phyloP scores from a whole-genome alignment of 2,797 vertebrate genomes.

The Sebastolobus altivelis region DNA sequence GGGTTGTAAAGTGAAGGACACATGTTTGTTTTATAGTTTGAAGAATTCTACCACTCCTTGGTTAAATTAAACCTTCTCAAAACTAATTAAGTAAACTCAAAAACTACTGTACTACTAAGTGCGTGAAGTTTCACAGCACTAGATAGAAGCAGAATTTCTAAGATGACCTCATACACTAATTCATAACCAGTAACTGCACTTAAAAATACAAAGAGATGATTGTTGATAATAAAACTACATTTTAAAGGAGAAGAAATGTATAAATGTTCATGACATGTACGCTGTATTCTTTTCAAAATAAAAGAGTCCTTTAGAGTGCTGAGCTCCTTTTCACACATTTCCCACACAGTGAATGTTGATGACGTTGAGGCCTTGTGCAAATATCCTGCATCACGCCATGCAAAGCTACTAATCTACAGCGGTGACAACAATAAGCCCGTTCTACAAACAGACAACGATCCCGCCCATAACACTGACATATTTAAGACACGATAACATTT shows the following conservation, averaged over 20 bases:
- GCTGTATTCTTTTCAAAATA: neutral
- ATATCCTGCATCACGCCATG: neutral
- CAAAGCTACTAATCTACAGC: constrained; percentile 20
- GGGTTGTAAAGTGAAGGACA: neutral
- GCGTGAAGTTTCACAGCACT: neutral
- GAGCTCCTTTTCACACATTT: neutral
- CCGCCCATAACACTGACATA: constrained; percentile 37
- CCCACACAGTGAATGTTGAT: neutral
- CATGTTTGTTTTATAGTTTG: neutral
- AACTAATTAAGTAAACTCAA: neutral
- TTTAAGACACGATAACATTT: constrained; percentile 71
- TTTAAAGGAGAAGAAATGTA: neutral
- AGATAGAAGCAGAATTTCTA: neutral
- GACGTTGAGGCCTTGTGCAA: too few relatives aligned
- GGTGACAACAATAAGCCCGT: constrained; percentile 41
- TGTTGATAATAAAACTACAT: neutral
- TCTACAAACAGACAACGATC: constrained; percentile 45
- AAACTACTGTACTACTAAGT: neutral
- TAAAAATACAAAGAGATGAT: neutral
- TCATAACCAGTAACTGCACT: neutral
- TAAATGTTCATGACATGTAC: too few relatives aligned
- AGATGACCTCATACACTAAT: neutral
- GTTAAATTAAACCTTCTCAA: neutral
- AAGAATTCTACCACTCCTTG: neutral
- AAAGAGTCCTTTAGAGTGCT: neutral